Percentiles rank a stretch among this genome's conserved stretches.
These are phyloP conservation scores for Lasioglossum marginatum DNA, from an alignment of 2,888 invertebrate genomes.

Conservation along the genomic window DNA sequence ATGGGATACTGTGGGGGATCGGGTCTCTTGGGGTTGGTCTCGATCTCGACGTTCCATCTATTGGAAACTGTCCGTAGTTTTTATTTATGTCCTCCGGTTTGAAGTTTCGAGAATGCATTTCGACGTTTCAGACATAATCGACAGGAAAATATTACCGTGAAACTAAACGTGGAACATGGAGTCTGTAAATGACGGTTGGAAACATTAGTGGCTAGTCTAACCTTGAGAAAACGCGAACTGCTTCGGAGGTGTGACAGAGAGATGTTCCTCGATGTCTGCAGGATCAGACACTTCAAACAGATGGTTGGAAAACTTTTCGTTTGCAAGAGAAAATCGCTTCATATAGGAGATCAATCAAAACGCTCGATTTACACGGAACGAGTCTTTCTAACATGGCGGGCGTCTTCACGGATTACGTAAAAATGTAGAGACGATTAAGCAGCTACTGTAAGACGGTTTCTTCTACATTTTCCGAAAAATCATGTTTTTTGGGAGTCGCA, in stretches of 20 bases:
- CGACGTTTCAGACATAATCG: background rate
- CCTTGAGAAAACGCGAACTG: background rate
- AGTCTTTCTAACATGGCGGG: background rate
- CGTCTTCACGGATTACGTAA: background rate
- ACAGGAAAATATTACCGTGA: background rate
- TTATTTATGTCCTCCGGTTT: background rate
- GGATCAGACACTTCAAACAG: conserved; percentile 9
- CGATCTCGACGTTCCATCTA: conserved; percentile 61
- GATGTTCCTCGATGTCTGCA: background rate
- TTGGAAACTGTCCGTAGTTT: background rate
- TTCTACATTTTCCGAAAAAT: background rate
- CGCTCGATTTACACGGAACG: background rate
- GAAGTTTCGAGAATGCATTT: background rate
- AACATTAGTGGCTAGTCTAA: background rate
- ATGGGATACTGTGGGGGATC: conserved; percentile 17
- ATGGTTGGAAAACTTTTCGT: background rate
- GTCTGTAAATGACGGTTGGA: background rate
- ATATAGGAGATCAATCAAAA: background rate
- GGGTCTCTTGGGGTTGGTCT: conserved; percentile 28
- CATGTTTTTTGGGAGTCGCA: background rate
- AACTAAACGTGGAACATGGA: background rate
- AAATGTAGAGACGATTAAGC: background rate
- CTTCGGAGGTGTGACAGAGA: background rate
- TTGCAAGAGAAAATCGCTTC: background rate
- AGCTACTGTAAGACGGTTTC: background rate